Percentiles rank a stretch among this genome's conserved stretches.
Evolutionary conservation across 2,888 invertebrate species (phyloP).

Genomic region (Ectemnius continuus): DNA sequence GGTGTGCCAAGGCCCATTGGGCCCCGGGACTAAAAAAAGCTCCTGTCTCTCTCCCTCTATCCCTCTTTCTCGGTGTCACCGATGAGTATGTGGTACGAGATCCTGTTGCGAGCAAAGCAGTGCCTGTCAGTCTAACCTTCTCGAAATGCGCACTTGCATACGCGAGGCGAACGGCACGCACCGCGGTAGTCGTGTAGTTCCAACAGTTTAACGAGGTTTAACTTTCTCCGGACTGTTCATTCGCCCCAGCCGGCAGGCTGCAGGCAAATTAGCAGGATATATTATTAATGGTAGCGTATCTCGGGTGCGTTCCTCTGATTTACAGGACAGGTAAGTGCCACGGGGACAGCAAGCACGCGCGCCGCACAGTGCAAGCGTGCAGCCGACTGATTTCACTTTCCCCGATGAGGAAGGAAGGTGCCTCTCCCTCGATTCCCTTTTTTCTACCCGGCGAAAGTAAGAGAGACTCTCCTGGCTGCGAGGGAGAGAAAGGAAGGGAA

Average conservation of each 20-base stretch:
- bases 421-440: constrained; percentile 57
- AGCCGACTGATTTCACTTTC: constrained; percentile 72
- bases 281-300: constrained; percentile 55
- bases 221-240: constrained; percentile 24
- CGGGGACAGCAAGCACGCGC: constrained; percentile 62
- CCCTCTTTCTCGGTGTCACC: too few species aligned
- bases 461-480: constrained; percentile 51
- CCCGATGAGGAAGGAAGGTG: constrained; percentile 66
- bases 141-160: too few species aligned
- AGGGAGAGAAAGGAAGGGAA: constrained; percentile 27
- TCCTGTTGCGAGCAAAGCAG: too few species aligned
- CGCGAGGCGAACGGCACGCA: too few species aligned
- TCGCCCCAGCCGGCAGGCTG: not conserved
- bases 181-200: too few species aligned
- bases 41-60: too few species aligned
- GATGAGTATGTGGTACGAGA: too few species aligned
- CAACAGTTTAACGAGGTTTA: not conserved
- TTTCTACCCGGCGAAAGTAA: constrained; percentile 58
- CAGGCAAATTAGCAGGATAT: constrained; percentile 40
- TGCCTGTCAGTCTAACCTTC: too few species aligned
- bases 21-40: too few species aligned
- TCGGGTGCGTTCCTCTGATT: constrained; percentile 51
- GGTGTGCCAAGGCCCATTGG: too few species aligned
- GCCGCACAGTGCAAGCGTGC: constrained; percentile 52
- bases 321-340: constrained; percentile 61